Conservation (phyloP, 2,797 vertebrate species). For the Alcedo quadribrachys region DNA sequence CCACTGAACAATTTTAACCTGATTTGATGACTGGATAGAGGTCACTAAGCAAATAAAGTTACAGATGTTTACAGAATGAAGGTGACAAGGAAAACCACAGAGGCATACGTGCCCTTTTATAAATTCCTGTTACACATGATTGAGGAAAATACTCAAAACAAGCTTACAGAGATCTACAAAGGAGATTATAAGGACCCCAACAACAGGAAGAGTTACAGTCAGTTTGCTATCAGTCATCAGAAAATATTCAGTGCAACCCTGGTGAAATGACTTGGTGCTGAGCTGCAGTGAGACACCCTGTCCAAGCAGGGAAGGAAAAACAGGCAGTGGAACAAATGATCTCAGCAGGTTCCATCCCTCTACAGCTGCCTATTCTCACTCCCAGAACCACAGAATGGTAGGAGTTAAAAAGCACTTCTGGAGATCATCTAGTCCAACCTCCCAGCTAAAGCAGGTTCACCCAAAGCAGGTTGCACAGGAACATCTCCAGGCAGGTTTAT, state of each 20-base stretch:
- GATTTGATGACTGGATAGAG: not conserved
- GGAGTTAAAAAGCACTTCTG: not conserved
- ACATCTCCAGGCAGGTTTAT: not conserved
- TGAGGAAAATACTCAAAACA: not conserved
- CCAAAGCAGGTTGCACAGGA: not conserved
- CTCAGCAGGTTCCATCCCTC: not conserved
- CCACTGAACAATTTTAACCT: not conserved
- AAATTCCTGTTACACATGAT: not conserved
- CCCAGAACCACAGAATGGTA: not conserved
- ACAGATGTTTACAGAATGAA: not conserved
- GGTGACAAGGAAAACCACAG: not conserved
- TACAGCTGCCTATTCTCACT: not conserved
- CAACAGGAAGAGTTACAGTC: not conserved
- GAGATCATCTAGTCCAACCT: not conserved
- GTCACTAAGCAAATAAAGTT: not conserved
- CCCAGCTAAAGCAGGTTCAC: not conserved
- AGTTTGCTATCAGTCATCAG: not conserved
- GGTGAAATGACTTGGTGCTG: not conserved
- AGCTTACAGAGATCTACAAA: not conserved
- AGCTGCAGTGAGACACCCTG: not conserved
- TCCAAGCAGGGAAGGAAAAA: not conserved
- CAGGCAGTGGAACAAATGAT: not conserved
- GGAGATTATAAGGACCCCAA: not conserved
- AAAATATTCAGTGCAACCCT: not conserved
- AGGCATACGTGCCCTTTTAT: not conserved